Evolutionary conservation across 2,797 vertebrate species (phyloP).

Genomic region (Megalops cyprinoides): DNA sequence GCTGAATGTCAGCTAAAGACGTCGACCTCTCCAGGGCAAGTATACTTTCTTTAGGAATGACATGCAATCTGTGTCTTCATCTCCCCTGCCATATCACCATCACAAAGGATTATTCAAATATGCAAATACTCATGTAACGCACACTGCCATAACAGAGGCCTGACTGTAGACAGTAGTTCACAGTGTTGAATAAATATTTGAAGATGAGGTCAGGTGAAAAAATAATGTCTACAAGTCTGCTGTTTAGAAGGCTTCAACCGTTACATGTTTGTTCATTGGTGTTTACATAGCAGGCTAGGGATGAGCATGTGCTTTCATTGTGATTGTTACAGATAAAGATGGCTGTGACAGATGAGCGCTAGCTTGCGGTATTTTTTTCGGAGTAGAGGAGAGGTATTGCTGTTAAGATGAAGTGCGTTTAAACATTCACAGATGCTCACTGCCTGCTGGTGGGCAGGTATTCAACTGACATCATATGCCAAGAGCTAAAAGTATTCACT

Average conservation of each 20-base stretch:
- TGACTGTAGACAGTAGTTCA: not conserved
- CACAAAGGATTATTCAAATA: not conserved
- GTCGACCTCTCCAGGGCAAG: conserved; percentile 37
- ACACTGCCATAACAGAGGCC: not conserved
- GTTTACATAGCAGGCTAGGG: not conserved
- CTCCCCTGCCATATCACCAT: not conserved
- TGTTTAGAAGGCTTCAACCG: not conserved
- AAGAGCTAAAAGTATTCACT: conserved; percentile 62
- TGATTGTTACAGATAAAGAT: not conserved
- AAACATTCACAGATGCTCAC: conserved; percentile 73
- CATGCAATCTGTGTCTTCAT: conserved; percentile 15
- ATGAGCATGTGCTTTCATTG: not conserved
- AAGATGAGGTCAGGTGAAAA: not conserved
- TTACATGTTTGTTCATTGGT: not conserved
- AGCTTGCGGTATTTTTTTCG: not conserved
- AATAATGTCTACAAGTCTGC: not conserved
- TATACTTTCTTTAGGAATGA: not conserved
- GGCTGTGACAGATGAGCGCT: not conserved
- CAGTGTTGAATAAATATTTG: not conserved
- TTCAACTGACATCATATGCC: conserved; percentile 62
- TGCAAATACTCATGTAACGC: not conserved
- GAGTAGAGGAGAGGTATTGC: conserved; percentile 47
- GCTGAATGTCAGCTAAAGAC: conserved; percentile 43
- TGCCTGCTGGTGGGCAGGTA: conserved; percentile 70
- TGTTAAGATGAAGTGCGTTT: conserved; percentile 65